phyloP scores from a whole-genome alignment of 2,113 vertebrate genomes.

The Naja naja region DNA sequence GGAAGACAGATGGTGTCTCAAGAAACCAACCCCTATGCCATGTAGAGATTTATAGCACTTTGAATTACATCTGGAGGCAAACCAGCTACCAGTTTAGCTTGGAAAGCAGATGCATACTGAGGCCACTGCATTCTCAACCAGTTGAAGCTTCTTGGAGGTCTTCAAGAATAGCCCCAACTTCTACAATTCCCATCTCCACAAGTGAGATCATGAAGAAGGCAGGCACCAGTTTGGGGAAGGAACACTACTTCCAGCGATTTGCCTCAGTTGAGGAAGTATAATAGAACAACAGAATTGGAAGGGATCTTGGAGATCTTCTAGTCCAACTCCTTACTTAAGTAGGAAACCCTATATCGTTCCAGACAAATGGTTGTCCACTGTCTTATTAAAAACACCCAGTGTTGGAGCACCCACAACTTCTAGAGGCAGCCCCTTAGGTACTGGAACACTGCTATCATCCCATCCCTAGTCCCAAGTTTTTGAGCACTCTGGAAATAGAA shows the following conservation, averaged over 20 bases:
- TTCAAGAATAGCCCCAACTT: neutral
- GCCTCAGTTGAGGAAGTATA: constrained; percentile 1
- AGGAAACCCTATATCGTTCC: neutral
- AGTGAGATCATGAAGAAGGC: neutral
- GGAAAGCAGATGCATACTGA: neutral
- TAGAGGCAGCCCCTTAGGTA: neutral
- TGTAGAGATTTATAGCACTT: neutral
- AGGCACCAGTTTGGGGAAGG: neutral
- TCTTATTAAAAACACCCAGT: neutral
- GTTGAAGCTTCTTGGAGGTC: neutral
- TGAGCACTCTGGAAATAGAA: neutral
- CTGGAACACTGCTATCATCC: neutral
- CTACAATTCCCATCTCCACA: neutral
- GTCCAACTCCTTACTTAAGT: neutral
- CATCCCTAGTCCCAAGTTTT: neutral
- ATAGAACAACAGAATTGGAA: neutral
- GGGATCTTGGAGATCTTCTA: neutral
- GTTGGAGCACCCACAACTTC: neutral
- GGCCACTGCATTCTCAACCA: neutral
- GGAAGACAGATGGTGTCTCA: neutral
- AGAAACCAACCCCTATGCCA: neutral
- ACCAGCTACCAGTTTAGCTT: neutral
- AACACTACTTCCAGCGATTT: neutral
- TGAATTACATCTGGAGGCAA: neutral
- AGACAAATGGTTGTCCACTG: neutral